phyloP scores from a whole-genome alignment of 2,113 vertebrate species.

The Isichthys henryi region DNA sequence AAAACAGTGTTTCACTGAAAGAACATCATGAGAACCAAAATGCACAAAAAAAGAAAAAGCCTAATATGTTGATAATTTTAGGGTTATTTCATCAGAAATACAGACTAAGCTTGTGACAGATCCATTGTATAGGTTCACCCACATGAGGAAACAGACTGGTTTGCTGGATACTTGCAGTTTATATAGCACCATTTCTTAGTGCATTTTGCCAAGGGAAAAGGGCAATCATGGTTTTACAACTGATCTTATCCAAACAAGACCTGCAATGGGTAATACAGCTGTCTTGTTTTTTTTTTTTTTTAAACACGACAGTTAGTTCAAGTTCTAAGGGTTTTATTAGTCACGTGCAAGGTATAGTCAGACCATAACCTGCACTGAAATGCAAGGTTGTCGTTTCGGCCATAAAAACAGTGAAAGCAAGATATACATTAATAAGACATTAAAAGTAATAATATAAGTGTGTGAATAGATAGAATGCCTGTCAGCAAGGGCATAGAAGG shows the following conservation, averaged over 20 bases:
- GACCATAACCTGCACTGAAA: not conserved
- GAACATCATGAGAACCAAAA: slow-evolving; percentile 26
- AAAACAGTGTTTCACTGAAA: slow-evolving; percentile 26
- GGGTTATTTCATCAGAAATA: slow-evolving; percentile 30
- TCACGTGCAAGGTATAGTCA: not conserved
- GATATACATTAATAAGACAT: not conserved
- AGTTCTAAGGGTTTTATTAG: not conserved
- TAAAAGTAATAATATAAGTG: not conserved
- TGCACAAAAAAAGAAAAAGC: slow-evolving; percentile 26
- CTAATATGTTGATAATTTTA: slow-evolving; percentile 35
- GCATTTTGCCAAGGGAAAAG: slow-evolving; percentile 18
- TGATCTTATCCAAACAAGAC: slow-evolving; percentile 29
- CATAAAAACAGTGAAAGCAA: not conserved
- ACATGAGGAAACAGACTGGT: not conserved
- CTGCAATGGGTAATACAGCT: not conserved
- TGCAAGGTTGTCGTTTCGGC: not conserved
- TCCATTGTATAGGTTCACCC: not conserved
- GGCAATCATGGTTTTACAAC: slow-evolving; percentile 16
- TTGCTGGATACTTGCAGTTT: not conserved
- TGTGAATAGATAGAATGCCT: not conserved
- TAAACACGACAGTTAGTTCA: not conserved
- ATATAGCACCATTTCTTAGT: slow-evolving; percentile 10
- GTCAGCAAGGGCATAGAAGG: not conserved
- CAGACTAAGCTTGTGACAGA: not conserved
- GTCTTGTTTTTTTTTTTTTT: not conserved